These are phyloP conservation scores for Bubo bubo DNA, from an alignment of 2,113 vertebrate species.

Conservation along the genomic window DNA sequence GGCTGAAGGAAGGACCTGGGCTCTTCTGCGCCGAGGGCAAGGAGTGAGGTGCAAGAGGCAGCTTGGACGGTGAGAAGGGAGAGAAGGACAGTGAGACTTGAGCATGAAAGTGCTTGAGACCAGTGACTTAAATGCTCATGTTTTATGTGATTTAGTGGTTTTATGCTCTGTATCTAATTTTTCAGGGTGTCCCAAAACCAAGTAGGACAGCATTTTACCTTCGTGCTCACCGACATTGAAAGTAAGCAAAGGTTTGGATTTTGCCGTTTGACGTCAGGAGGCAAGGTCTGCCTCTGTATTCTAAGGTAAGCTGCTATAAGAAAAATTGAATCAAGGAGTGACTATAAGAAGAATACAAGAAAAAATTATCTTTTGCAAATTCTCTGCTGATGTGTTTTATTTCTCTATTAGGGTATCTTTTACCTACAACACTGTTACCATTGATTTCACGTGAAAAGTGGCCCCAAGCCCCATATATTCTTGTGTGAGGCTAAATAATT, in stretches of 20 bases:
- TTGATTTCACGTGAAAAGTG: background rate
- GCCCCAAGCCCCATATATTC: background rate
- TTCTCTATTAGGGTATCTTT: background rate
- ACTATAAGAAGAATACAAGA: background rate
- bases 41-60: background rate
- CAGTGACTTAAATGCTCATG: background rate
- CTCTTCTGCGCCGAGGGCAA: background rate
- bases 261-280: slow-evolving; percentile 92
- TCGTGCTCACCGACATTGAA: slow-evolving; percentile 96
- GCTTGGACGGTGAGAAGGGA: background rate
- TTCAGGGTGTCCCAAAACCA: slow-evolving; percentile 89
- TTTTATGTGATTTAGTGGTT: background rate
- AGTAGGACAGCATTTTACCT: slow-evolving; percentile 97
- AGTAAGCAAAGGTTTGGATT: slow-evolving; percentile 97
- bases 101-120: background rate
- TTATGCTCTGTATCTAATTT: background rate
- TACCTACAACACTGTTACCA: background rate
- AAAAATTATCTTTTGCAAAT: background rate
- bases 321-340: slow-evolving; percentile 62
- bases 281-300: slow-evolving; percentile 91
- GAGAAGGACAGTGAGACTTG: background rate
- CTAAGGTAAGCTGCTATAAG: slow-evolving; percentile 83
- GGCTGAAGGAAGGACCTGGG: background rate
- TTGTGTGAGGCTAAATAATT: background rate
- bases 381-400: background rate